Conservation (phyloP, 2,888 invertebrate species). For the Xylophagus ater region DNA sequence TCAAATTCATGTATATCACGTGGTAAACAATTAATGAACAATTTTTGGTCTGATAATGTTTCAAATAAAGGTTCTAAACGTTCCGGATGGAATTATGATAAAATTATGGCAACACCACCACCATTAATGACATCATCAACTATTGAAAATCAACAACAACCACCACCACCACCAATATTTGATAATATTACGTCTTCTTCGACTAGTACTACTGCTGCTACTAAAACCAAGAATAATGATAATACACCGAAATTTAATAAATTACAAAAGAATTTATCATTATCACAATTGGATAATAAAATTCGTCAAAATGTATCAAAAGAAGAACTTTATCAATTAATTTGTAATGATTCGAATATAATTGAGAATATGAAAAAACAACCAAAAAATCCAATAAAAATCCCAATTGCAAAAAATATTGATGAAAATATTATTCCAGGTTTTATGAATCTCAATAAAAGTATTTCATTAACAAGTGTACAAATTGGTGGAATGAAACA, state of each 20-base stretch:
- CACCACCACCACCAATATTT: too few species aligned
- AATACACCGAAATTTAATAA: conserved; percentile 19
- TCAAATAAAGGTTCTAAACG: conserved; percentile 30
- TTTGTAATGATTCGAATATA: conserved; percentile 29
- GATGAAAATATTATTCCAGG: conserved; percentile 16
- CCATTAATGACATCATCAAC: too few species aligned
- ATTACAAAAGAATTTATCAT: conserved; percentile 35
- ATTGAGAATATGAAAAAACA: neutral
- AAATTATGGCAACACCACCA: conserved; percentile 24
- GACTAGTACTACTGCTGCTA: too few species aligned
- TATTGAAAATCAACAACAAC: too few species aligned
- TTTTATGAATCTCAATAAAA: conserved; percentile 28
- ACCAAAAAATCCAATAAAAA: neutral
- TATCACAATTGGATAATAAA: conserved; percentile 35
- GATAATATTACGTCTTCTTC: too few species aligned
- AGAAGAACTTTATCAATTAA: conserved; percentile 37
- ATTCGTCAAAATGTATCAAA: conserved; percentile 36
- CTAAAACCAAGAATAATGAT: conserved; percentile 3
- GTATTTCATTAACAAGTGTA: conserved; percentile 34
- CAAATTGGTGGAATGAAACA: conserved; percentile 28
- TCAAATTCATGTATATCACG: conserved; percentile 26
- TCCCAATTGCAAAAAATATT: conserved; percentile 30
- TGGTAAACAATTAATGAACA: conserved; percentile 36
- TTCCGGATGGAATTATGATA: conserved; percentile 36
- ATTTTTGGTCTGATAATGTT: conserved; percentile 37